Evolutionary conservation across 2,888 invertebrate genomes (phyloP).

Genomic region (Blera fallax): DNA sequence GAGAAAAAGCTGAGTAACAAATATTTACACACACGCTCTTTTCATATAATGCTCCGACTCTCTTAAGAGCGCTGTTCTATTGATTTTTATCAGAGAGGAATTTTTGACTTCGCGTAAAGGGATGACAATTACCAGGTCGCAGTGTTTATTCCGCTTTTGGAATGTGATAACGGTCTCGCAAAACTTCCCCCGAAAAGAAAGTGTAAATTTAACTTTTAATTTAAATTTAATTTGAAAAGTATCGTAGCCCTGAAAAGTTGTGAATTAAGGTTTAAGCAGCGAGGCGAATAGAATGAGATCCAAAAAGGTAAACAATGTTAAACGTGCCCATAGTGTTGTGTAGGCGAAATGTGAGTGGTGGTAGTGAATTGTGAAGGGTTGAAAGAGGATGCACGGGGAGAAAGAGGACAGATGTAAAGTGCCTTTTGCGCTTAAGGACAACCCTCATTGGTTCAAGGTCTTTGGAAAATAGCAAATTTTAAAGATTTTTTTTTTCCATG

Average conservation of each 20-base stretch:
- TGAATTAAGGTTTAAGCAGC: conserved; percentile 33
- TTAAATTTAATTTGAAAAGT: conserved; percentile 22
- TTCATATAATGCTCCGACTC: conserved; percentile 17
- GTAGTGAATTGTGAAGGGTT: conserved; percentile 27
- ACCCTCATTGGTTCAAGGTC: conserved; percentile 66
- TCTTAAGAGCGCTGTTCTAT: conserved; percentile 16
- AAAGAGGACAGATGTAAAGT: conserved; percentile 19
- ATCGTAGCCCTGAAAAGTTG: conserved; percentile 34
- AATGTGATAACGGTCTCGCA: conserved; percentile 35
- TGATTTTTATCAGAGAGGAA: conserved; percentile 61
- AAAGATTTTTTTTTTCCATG: conserved; percentile 44
- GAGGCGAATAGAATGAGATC: conserved; percentile 48
- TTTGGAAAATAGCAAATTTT: conserved; percentile 34
- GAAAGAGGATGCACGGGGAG: conserved; percentile 1
- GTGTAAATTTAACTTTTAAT: conserved; percentile 26
- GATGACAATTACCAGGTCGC: conserved; percentile 59
- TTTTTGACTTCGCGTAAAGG: conserved; percentile 33
- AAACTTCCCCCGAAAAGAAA: background rate
- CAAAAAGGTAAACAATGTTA: conserved; percentile 67
- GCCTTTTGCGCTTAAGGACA: conserved; percentile 47
- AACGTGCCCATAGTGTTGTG: background rate
- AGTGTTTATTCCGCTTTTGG: conserved; percentile 54
- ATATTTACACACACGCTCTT: background rate
- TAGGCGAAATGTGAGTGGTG: background rate
- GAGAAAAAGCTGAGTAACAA: background rate